Conservation (phyloP, 2,113 vertebrate species). For the Laticauda colubrina region DNA sequence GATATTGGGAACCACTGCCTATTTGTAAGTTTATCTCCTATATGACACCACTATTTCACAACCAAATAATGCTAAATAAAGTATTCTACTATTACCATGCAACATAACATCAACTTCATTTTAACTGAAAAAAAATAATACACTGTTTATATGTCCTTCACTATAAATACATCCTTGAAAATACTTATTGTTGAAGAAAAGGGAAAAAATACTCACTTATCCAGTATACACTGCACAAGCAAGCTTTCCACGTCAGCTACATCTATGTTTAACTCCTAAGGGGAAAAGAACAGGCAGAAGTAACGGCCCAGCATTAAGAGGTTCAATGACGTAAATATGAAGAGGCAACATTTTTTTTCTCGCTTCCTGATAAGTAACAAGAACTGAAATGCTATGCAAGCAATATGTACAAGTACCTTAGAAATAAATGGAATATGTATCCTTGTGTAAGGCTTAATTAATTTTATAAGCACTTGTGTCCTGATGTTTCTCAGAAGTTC, state of each 20-base stretch:
- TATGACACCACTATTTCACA: constrained; percentile 9
- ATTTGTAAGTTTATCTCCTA: constrained; percentile 9
- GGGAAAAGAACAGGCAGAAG: neutral
- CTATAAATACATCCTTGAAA: constrained; percentile 20
- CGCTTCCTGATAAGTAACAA: neutral
- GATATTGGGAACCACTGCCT: neutral
- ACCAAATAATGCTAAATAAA: neutral
- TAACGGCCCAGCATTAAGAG: neutral
- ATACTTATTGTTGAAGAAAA: constrained; percentile 17
- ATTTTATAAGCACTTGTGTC: constrained; percentile 99
- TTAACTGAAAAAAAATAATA: constrained; percentile 1
- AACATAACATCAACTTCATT: neutral
- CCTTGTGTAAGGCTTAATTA: constrained; percentile 99
- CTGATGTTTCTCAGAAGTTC: constrained; percentile 98
- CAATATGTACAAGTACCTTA: constrained; percentile 79
- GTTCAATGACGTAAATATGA: neutral
- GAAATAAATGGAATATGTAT: constrained; percentile 99
- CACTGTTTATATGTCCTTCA: neutral
- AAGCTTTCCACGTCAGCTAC: constrained; percentile 98
- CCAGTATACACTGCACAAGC: constrained; percentile 99
- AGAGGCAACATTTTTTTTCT: neutral
- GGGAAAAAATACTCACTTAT: constrained; percentile 85
- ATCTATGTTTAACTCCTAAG: constrained; percentile 98
- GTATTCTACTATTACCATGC: neutral
- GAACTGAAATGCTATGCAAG: neutral